Evolutionary conservation across 2,113 vertebrate genomes (phyloP).

Genomic region (Scomber japonicus): DNA sequence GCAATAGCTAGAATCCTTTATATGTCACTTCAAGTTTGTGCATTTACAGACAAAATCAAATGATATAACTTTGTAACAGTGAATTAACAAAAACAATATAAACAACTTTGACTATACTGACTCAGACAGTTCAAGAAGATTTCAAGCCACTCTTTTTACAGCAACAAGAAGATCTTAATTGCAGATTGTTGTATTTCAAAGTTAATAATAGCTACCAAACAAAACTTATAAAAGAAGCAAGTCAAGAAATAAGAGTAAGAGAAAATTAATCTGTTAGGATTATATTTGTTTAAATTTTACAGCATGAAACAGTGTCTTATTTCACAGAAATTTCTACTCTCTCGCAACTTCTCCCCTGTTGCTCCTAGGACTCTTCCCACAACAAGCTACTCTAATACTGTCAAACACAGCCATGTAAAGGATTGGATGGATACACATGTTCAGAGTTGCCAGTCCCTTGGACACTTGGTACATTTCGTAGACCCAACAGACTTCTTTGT

Average conservation of each 20-base stretch:
- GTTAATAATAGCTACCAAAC: background rate
- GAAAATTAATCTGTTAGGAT: no score
- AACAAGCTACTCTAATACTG: constrained; percentile 79
- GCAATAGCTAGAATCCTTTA: no score
- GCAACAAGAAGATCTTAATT: background rate
- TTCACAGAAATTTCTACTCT: background rate
- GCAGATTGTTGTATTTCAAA: background rate
- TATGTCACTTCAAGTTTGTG: no score
- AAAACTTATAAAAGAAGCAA: background rate
- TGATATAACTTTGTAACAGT: no score
- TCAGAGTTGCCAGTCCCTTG: constrained; percentile 84
- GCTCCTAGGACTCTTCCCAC: constrained; percentile 53
- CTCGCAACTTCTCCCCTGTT: background rate
- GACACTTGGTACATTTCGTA: constrained; percentile 80
- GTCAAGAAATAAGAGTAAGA: background rate
- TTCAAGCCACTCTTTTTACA: background rate
- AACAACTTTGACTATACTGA: no score
- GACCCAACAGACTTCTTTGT: accelerated
- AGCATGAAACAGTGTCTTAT: background rate
- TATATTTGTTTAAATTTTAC: no score
- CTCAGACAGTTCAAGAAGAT: no score
- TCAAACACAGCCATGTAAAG: constrained; percentile 86
- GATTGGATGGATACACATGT: constrained; percentile 89
- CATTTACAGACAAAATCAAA: no score
- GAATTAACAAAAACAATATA: no score